Evolutionary conservation across 1,140 invertebrate species (phyloP), one percentile per base, ranked within the genome.

Genomic region (Holcopasites calliopsidis): DNA sequence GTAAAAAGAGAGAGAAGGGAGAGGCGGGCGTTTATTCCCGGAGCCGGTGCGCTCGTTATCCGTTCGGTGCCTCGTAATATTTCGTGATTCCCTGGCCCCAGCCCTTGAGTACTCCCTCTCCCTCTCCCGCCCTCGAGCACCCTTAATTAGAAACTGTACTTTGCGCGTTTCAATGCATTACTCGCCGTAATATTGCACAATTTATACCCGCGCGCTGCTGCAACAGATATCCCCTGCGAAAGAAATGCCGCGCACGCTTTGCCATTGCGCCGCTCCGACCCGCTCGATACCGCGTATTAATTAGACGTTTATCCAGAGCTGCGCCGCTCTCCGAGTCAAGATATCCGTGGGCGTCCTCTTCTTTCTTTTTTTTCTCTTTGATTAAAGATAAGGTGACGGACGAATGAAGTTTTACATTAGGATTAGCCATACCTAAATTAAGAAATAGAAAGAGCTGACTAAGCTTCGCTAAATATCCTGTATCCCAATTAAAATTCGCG

Each of bases 91-190:
- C 35, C 66, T 58, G 50, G n/a, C 26, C 62, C 47, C 31, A 38
- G 57, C 65, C 18, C n/a, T n/a, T n/a, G n/a, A n/a, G n/a, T n/a
- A n/a, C 47, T 38, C 23, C n/a, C 5, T 8, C 13, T 23, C 28
- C 23, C 11, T 10, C 4, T 52, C 8, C 1, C 3, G 11, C 33
- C 28, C 33, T 31, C 62, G 52, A 64, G 31, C 61, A 47, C 70
- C 82, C 78, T 84, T 84, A 84, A 84, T 84, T 83, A 83, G 81
- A 83, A 83, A 79, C 80, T 76, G 76, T 83, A 79, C 72, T 83
- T 83, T 79, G 80, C 71, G 68, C 80, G 72, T 69, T 82, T 79
- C 71, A 81, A 84, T 80, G 70, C 77, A 71, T 77, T 64, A 76
- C 72, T 76, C 52, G 74, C 69, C 77, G 61, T 83, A 80, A 84